These are phyloP conservation scores for Toxotes jaculatrix DNA, from an alignment of 2,113 vertebrate genomes.

Conservation along the genomic window DNA sequence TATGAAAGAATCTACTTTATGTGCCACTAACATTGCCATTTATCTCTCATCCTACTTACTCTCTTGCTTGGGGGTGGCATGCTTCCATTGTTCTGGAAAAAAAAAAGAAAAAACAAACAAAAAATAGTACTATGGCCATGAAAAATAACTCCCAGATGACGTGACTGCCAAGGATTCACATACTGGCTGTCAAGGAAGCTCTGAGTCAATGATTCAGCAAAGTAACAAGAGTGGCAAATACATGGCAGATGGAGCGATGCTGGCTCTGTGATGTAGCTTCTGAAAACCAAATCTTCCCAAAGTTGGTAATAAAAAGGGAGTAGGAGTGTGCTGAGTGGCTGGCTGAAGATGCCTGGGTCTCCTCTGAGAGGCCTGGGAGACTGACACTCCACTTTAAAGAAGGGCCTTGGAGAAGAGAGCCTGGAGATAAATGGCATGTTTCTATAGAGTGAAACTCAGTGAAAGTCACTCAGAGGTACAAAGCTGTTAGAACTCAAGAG, in stretches of 20 bases:
- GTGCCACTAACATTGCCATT: not conserved
- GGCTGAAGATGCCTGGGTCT: constrained; percentile 21
- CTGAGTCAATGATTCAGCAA: constrained; percentile 32
- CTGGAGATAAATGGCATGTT: constrained; percentile 47
- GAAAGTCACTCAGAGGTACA: constrained; percentile 47
- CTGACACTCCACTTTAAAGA: constrained; percentile 53
- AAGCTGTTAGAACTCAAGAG: constrained; percentile 33
- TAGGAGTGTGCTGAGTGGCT: constrained; percentile 33
- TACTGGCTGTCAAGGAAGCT: constrained; percentile 9
- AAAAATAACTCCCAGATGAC: constrained; percentile 12
- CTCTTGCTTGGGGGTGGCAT: not conserved
- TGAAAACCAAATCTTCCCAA: constrained; percentile 54
- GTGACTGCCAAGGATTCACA: not conserved
- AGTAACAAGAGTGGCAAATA: constrained; percentile 30
- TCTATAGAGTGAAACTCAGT: constrained; percentile 37
- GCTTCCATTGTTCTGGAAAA: not conserved
- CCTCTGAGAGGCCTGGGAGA: constrained; percentile 46
- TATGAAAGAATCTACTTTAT: not conserved
- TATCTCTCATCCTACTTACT: not conserved
- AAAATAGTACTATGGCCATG: not conserved
- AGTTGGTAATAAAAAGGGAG: constrained; percentile 40
- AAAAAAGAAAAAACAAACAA: not conserved
- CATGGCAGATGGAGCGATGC: constrained; percentile 16
- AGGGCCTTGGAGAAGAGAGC: constrained; percentile 30
- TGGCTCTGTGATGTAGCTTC: constrained; percentile 29